Percentiles rank a stretch among this genome's conserved stretches.
These are phyloP conservation scores for Tuberolachnus salignus DNA, from an alignment of 2,888 invertebrate species.

Conservation along the genomic window DNA sequence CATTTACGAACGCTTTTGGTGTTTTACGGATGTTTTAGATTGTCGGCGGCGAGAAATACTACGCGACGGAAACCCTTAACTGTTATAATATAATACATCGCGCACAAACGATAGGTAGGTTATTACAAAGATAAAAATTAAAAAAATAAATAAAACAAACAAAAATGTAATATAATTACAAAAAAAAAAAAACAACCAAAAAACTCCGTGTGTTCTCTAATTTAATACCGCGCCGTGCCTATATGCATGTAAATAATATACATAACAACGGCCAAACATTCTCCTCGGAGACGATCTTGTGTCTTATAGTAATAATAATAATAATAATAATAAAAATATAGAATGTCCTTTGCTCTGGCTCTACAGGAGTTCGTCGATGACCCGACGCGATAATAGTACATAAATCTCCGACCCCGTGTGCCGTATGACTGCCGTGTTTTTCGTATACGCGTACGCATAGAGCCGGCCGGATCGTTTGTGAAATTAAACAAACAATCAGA, in stretches of 20 bases:
- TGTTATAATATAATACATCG: too few species aligned
- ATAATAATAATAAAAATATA: too few species aligned
- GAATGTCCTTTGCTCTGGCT: conserved; percentile 24
- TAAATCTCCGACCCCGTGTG: conserved; percentile 40
- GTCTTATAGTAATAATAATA: too few species aligned
- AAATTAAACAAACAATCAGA: conserved; percentile 50
- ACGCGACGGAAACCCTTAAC: too few species aligned
- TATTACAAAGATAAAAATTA: too few species aligned
- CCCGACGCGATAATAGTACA: conserved; percentile 44
- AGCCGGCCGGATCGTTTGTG: conserved; percentile 9
- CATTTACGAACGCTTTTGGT: too few species aligned
- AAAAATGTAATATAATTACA: conserved; percentile 6
- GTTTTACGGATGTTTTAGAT: too few species aligned
- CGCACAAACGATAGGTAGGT: too few species aligned
- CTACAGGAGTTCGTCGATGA: conserved; percentile 52
- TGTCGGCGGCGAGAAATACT: too few species aligned
- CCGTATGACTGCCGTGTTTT: conserved; percentile 19
- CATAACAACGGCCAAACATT: conserved; percentile 12
- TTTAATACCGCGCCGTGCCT: conserved; percentile 13
- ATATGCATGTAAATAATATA: too few species aligned
- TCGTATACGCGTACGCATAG: background rate
- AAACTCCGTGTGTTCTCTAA: conserved; percentile 9
- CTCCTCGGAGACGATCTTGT: background rate
- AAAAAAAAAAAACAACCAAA: conserved; percentile 12
- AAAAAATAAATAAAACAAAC: too few species aligned